Base-by-base conservation (phyloP, 2,113 vertebrate species). In the Myocastor coypus region DNA sequence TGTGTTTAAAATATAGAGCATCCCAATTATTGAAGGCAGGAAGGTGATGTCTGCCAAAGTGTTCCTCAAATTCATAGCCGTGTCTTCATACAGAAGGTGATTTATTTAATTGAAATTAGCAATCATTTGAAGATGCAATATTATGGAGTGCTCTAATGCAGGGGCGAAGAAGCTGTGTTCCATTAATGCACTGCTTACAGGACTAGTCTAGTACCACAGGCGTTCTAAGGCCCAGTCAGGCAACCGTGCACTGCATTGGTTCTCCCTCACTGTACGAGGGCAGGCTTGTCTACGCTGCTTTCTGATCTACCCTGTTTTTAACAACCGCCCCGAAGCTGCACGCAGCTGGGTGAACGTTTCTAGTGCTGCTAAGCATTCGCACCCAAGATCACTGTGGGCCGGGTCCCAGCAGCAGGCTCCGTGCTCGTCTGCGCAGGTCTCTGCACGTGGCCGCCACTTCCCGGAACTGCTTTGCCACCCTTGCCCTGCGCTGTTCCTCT, bases 21-120 rank as follows among this genome's bases (percentile, higher is more conserved):
- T 89, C 81, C 12, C 22, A 66, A 52, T 61, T 91, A 93, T 13
- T 50, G 20, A 69, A 75, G 63, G 20, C 13, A 14, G 14, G 84
- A 83, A 90, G 42, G 42, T 7, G 19, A 68, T 68, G 34, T 78
- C 86, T 2, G 20, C 19, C 93, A 17, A 73, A 81, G 16, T 75
- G 87, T 66, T 40, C n/a, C n/a, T 82, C 82, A 24, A 91, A 86
- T 83, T 92, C 46, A 82, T 78, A 42, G 91, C 37, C 46, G 73
- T 40, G 75, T 46, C 57, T 92, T 83, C n/a, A 68, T n/a, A 89
- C 30, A 83, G 32, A 93, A 78, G 5, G 26, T 75, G 34, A 86
- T 13, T 90, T 55, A 7, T 61, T 90, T 59, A 94, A 93, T 64
- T 52, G 69, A 95, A 87, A 69, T 59, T 37, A 40, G 20, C 2